These are phyloP conservation scores for Hypomecis punctinalis DNA, from an alignment of 2,888 invertebrate genomes.

Conservation along the genomic window DNA sequence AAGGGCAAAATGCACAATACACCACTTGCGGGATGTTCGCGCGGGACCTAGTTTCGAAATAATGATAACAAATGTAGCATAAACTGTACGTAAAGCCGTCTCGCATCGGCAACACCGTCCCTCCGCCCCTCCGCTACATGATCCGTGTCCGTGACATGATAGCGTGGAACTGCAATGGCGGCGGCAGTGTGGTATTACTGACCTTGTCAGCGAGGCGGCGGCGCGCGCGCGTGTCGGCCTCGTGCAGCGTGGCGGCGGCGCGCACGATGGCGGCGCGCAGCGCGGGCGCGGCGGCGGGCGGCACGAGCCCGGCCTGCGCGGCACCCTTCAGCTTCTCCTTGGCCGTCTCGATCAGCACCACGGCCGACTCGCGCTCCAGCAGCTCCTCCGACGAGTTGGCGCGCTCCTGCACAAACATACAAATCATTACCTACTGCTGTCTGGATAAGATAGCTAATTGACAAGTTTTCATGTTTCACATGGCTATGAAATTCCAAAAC, in stretches of 20 bases:
- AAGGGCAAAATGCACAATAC: too few relatives aligned
- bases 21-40: too few relatives aligned
- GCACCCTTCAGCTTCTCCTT: slow-evolving; percentile 94
- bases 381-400: slow-evolving; percentile 91
- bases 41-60: too few relatives aligned
- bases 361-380: slow-evolving; percentile 88
- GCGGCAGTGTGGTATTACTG: neutral
- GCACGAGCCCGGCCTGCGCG: slow-evolving; percentile 88
- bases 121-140: too few relatives aligned
- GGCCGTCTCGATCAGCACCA: slow-evolving; percentile 92
- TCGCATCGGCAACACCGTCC: too few relatives aligned
- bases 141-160: too few relatives aligned
- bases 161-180: too few relatives aligned
- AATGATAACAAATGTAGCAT: too few relatives aligned
- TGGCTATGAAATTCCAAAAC: too few relatives aligned
- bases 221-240: slow-evolving; percentile 76
- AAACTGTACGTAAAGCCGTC: too few relatives aligned
- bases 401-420: slow-evolving; percentile 61
- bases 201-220: slow-evolving; percentile 13
- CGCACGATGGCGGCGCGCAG: slow-evolving; percentile 91
- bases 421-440: neutral
- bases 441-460: too few relatives aligned
- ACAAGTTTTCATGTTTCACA: too few relatives aligned
- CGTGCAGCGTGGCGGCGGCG: slow-evolving; percentile 90
- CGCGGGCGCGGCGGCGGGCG: slow-evolving; percentile 86